A percentile compares a stretch with the other conserved stretches of the same genome.
Evolutionary conservation across 2,113 vertebrate species (phyloP).

Genomic region (Cyrtonyx montezumae): DNA sequence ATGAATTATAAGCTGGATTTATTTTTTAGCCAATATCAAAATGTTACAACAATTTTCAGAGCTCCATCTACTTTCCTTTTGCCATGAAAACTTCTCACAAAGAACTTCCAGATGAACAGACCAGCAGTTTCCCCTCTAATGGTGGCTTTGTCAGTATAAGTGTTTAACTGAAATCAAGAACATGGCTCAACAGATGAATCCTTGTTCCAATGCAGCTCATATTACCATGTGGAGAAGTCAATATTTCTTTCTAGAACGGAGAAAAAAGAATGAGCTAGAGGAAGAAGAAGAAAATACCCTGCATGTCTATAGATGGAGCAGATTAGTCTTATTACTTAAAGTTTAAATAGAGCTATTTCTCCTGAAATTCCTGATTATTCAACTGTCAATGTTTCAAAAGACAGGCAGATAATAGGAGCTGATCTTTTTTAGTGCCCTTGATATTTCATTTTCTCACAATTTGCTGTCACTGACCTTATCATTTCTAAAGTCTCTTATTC

Average conservation of each 20-base stretch:
- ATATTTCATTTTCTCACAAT: neutral
- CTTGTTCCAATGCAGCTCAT: neutral
- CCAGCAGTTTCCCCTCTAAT: neutral
- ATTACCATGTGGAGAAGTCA: neutral
- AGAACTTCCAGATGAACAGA: neutral
- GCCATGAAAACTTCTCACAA: neutral
- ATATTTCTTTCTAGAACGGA: neutral
- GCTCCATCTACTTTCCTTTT: neutral
- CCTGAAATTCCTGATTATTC: neutral
- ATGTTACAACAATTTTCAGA: neutral
- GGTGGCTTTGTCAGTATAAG: neutral
- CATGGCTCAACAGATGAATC: neutral
- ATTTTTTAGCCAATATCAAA: neutral
- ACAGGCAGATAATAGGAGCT: neutral
- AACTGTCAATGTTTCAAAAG: neutral
- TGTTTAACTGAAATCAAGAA: neutral
- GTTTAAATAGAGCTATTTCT: neutral
- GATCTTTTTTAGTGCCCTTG: neutral
- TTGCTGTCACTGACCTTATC: neutral
- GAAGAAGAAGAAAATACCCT: neutral
- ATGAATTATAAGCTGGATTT: neutral
- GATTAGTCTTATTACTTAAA: neutral
- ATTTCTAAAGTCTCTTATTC: neutral
- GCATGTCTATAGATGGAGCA: neutral
- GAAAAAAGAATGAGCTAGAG: neutral